Percentiles rank a stretch among this genome's conserved stretches.
Conservation (phyloP, 2,888 invertebrate genomes). For the Vanessa cardui region DNA sequence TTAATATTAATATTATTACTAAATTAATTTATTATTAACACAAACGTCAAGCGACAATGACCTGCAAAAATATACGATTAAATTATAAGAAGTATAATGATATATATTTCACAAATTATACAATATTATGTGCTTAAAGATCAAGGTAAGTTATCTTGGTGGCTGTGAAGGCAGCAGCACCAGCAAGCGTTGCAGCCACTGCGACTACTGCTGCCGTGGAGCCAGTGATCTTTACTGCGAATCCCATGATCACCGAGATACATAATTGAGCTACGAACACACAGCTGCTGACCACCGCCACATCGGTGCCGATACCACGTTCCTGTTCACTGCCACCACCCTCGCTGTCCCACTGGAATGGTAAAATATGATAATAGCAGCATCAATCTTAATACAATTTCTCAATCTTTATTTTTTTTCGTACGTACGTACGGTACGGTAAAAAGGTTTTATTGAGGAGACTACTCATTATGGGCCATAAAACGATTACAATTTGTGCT, state of each 20-base stretch:
- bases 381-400: no score
- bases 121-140: constrained; percentile 75
- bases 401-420: no score
- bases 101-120: no score
- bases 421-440: no score
- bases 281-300: constrained; percentile 97
- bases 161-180: constrained; percentile 92
- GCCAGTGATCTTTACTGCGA: constrained; percentile 89
- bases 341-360: constrained; percentile 69
- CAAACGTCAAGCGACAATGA: no score
- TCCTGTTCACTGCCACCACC: constrained; percentile 82
- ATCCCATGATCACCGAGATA: constrained; percentile 93
- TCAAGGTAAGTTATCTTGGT: constrained; percentile 95
- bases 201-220: constrained; percentile 95
- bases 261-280: constrained; percentile 97
- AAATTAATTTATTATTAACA: no score
- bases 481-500: no score
- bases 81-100: no score
- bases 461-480: no score
- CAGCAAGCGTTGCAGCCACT: constrained; percentile 92
- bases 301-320: constrained; percentile 97
- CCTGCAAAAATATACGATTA: no score
- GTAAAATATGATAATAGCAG: background rate
- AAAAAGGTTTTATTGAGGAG: no score
- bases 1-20: no score